Evolutionary conservation across 2,113 vertebrate genomes (phyloP).

Genomic region (Gyps fulvus): DNA sequence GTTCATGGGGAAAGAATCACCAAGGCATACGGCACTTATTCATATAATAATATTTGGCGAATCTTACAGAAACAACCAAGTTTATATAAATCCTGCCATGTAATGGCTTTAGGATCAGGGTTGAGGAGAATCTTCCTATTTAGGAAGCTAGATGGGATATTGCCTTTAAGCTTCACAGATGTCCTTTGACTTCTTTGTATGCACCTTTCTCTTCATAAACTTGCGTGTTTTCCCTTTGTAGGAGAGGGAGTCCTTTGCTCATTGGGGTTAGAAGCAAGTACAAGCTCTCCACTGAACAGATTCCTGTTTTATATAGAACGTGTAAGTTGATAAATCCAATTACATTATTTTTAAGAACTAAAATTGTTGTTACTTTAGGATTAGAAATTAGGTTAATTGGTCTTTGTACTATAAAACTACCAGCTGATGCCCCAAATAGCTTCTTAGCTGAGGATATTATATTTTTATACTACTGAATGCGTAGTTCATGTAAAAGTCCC

Average conservation of each 20-base stretch:
- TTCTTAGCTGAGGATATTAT: neutral
- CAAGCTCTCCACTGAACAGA: constrained; percentile 86
- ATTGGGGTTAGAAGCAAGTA: constrained; percentile 93
- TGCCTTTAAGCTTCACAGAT: neutral
- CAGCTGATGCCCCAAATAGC: neutral
- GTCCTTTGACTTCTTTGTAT: neutral
- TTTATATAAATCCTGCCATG: neutral
- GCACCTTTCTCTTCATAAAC: neutral
- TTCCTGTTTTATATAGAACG: constrained; percentile 87
- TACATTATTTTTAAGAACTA: neutral
- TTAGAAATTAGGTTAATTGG: neutral
- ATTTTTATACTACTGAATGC: neutral
- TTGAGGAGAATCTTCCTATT: neutral
- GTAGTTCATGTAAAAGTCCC: neutral
- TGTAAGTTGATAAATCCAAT: constrained; percentile 77
- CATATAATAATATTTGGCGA: neutral
- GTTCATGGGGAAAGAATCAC: neutral
- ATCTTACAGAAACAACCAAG: neutral
- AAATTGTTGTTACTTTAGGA: neutral
- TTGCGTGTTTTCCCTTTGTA: constrained; percentile 42
- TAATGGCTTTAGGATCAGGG: neutral
- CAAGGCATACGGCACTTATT: neutral
- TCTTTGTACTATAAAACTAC: neutral
- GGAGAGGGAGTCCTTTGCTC: constrained; percentile 94
- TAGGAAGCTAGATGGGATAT: neutral